phyloP scores from a whole-genome alignment of 2,888 invertebrate species.

The Nemotelus nigrinus region DNA sequence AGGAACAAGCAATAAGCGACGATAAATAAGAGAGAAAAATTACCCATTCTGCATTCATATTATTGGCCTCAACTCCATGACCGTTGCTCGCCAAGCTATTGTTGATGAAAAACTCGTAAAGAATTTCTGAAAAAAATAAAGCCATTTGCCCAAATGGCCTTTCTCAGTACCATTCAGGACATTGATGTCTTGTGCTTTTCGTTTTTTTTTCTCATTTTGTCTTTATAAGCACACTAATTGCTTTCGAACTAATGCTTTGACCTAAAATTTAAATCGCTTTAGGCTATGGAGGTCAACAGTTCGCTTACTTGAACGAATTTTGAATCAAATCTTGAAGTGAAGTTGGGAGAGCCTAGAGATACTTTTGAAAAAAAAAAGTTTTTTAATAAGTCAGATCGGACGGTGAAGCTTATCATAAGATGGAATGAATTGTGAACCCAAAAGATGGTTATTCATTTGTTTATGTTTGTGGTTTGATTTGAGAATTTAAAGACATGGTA shows the following conservation, averaged over 20 bases:
- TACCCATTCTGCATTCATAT: background rate
- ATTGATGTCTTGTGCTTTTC: background rate
- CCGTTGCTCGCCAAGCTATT: background rate
- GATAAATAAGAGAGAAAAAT: background rate
- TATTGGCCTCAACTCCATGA: background rate
- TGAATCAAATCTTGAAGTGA: too few relatives aligned
- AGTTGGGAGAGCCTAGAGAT: too few relatives aligned
- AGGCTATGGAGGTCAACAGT: conserved; percentile 36
- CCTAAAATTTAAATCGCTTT: conserved; percentile 29
- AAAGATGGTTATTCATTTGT: too few relatives aligned
- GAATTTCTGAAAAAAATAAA: conserved; percentile 23
- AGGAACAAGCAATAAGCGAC: background rate
- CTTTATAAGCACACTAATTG: conserved; percentile 35
- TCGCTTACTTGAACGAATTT: background rate
- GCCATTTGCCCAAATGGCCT: conserved; percentile 6
- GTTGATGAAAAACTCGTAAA: conserved; percentile 26
- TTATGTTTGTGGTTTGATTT: too few relatives aligned
- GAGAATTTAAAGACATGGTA: too few relatives aligned
- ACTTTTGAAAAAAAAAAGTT: too few relatives aligned
- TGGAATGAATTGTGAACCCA: too few relatives aligned
- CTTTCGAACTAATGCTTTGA: conserved; percentile 34
- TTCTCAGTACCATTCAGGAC: background rate
- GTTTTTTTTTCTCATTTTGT: background rate
- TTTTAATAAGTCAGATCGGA: too few relatives aligned
- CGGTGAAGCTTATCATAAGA: too few relatives aligned